phyloP scores from a whole-genome alignment of 1,140 invertebrate genomes.

The Drosophila pectinifera region DNA sequence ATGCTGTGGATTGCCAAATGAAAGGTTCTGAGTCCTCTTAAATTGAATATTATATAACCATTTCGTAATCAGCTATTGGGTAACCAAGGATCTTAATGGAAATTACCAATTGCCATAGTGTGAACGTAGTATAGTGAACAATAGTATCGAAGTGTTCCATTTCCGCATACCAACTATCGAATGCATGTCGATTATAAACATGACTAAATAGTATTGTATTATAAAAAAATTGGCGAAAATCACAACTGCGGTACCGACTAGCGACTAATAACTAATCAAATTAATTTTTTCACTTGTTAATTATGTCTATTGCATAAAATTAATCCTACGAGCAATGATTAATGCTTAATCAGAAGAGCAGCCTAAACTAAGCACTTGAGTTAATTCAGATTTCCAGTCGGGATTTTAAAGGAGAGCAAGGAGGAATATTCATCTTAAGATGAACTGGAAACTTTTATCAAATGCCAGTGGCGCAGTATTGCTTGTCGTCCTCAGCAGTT shows the following conservation, averaged over 20 bases:
- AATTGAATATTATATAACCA: no score
- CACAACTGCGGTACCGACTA: not conserved
- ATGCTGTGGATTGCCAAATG: no score
- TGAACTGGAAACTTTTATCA: constrained; percentile 5
- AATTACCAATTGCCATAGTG: no score
- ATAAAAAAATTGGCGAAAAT: constrained; percentile 5
- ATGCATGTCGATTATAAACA: constrained; percentile 6
- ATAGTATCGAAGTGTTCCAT: not conserved
- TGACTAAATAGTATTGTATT: constrained; percentile 3
- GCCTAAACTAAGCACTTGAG: not conserved
- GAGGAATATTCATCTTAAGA: not conserved
- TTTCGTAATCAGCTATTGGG: no score
- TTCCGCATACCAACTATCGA: not conserved
- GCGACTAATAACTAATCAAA: constrained; percentile 26
- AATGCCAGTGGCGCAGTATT: not conserved
- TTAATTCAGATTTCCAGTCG: not conserved
- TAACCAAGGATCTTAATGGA: no score
- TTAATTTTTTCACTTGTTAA: constrained; percentile 24
- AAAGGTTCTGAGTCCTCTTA: no score
- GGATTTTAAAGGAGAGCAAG: not conserved
- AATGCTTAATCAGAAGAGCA: not conserved
- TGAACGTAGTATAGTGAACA: no score
- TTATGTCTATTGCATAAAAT: not conserved
- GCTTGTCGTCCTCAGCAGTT: constrained; percentile 9
- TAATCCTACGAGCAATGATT: not conserved